A percentile compares a stretch with the other conserved stretches of the same genome.
Conservation (phyloP, 2,797 vertebrate genomes). For the Alcedo atthis region DNA sequence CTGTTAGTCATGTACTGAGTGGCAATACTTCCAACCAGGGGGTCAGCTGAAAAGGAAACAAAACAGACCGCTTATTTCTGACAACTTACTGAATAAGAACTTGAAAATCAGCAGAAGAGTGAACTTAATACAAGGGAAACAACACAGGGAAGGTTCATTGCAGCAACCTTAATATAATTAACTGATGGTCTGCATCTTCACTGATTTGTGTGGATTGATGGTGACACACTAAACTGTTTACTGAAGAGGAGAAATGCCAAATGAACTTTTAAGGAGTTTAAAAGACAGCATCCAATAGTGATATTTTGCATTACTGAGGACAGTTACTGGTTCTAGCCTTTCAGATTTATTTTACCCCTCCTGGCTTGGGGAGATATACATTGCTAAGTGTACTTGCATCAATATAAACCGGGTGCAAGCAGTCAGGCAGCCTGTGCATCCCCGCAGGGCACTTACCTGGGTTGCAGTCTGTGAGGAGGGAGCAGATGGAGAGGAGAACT, state of each 20-base stretch:
- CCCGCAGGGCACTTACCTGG: constrained; percentile 82
- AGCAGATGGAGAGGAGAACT: constrained; percentile 97
- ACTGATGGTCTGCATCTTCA: neutral
- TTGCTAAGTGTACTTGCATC: neutral
- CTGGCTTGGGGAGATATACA: neutral
- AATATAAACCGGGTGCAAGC: neutral
- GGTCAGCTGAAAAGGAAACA: constrained; percentile 84
- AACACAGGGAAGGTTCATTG: neutral
- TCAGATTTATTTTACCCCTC: neutral
- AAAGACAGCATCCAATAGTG: neutral
- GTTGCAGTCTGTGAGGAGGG: constrained; percentile 94
- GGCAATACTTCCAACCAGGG: constrained; percentile 95
- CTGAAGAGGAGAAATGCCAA: neutral
- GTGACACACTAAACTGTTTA: neutral
- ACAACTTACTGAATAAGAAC: neutral
- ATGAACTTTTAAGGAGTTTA: neutral
- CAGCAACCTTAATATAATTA: neutral
- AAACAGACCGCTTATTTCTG: neutral
- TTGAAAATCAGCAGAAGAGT: neutral
- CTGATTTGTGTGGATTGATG: neutral
- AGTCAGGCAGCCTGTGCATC: neutral
- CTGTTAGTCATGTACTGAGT: constrained; percentile 97
- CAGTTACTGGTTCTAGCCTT: neutral
- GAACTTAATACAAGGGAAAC: neutral
- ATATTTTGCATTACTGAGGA: neutral